Percentiles rank a stretch among this genome's conserved stretches.
Evolutionary conservation across 2,113 vertebrate species (phyloP).

Genomic region (Tychaedon coryphoeus): DNA sequence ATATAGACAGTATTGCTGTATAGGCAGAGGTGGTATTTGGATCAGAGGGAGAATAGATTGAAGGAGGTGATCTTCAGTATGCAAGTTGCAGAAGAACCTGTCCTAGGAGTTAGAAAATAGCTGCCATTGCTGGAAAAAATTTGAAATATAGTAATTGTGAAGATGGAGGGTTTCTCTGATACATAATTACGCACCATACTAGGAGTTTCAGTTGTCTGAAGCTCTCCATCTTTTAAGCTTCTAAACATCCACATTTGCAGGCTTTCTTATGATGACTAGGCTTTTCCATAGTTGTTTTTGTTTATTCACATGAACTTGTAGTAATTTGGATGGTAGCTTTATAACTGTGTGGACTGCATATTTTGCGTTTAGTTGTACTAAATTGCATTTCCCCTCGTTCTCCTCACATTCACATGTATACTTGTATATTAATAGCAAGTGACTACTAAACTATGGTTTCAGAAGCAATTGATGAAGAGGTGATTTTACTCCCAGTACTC

Average conservation of each 20-base stretch:
- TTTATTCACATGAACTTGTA: background rate
- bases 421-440: background rate
- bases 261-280: background rate
- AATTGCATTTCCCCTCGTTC: background rate
- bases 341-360: background rate
- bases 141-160: background rate
- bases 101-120: fast-evolving
- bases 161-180: background rate
- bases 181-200: background rate
- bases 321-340: background rate
- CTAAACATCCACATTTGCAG: background rate
- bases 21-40: background rate
- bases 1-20: background rate
- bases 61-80: background rate
- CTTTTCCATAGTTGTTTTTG: background rate
- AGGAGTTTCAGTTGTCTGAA: background rate
- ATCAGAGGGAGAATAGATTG: background rate
- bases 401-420: background rate
- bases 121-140: background rate
- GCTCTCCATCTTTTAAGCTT: background rate
- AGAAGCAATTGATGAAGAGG: background rate
- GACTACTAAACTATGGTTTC: background rate
- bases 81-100: background rate
- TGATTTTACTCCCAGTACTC: background rate
- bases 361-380: background rate